These are phyloP conservation scores for Calliopsis andreniformis DNA, from an alignment of 1,140 invertebrate genomes.

Conservation along the genomic window DNA sequence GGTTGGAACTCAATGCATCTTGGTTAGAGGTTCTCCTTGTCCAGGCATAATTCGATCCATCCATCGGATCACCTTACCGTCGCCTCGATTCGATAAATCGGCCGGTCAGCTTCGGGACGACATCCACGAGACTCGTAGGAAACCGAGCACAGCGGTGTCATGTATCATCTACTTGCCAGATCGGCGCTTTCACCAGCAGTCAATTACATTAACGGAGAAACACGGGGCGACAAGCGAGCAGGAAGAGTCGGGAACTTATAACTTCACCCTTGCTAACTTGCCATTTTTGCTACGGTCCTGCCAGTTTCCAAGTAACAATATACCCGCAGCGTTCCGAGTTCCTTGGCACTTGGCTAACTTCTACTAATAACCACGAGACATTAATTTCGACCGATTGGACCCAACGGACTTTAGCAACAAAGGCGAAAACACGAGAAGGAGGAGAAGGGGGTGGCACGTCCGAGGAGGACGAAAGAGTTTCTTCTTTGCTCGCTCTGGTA, in stretches of 20 bases:
- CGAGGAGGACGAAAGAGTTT: conserved; percentile 29
- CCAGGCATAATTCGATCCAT: conserved; percentile 40
- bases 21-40: conserved; percentile 6
- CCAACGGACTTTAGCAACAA: conserved; percentile 69
- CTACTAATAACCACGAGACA: conserved; percentile 77
- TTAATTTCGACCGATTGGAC: conserved; percentile 79
- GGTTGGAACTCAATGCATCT: conserved; percentile 37
- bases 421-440: conserved; percentile 32
- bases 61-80: conserved; percentile 40
- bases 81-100: conserved; percentile 46
- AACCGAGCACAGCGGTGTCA: conserved; percentile 50
- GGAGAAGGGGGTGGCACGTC: conserved; percentile 25
- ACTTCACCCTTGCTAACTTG: conserved; percentile 43
- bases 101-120: conserved; percentile 15
- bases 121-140: conserved; percentile 14
- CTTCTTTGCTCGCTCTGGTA: conserved; percentile 28
- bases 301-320: conserved; percentile 11
- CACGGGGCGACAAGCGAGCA: conserved; percentile 62
- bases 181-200: conserved; percentile 54
- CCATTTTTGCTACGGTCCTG: conserved; percentile 38
- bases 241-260: conserved; percentile 51
- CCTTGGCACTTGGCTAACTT: conserved; percentile 72
- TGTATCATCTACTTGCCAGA: conserved; percentile 56
- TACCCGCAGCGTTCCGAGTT: conserved; percentile 42
- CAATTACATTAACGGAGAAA: conserved; percentile 77